phyloP scores from a whole-genome alignment of 2,797 vertebrate genomes.

The Takifugu rubripes region DNA sequence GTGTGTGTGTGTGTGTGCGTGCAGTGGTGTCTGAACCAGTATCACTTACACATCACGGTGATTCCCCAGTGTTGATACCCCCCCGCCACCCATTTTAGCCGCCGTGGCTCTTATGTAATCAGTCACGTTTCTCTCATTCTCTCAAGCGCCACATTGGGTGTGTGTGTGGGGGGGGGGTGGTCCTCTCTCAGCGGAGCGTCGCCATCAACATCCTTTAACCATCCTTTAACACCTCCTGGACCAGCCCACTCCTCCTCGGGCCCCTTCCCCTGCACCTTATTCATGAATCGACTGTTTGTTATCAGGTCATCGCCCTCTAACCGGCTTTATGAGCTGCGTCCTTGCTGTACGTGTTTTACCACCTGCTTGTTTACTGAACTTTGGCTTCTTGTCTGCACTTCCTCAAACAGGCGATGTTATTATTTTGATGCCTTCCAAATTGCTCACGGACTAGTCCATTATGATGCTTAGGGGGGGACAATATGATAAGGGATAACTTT shows the following conservation, averaged over 20 bases:
- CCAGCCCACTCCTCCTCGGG: neutral
- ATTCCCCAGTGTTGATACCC: constrained; percentile 53
- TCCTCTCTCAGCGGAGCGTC: too few relatives aligned
- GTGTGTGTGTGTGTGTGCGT: constrained; percentile 2
- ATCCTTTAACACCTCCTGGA: neutral
- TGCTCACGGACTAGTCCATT: too few relatives aligned
- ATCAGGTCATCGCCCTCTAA: neutral
- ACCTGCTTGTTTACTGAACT: neutral
- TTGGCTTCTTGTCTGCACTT: neutral
- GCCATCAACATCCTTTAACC: neutral
- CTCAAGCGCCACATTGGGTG: constrained; percentile 22
- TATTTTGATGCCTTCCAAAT: too few relatives aligned
- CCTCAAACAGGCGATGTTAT: neutral
- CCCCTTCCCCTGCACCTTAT: neutral
- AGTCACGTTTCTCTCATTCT: constrained; percentile 48
- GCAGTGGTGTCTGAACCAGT: constrained; percentile 25
- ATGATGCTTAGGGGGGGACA: too few relatives aligned
- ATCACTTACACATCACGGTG: constrained; percentile 55
- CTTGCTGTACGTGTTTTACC: neutral
- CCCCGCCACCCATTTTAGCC: constrained; percentile 57
- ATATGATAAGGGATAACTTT: too few relatives aligned
- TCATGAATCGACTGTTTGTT: neutral
- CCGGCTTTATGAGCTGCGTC: neutral
- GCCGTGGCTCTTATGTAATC: constrained; percentile 49
- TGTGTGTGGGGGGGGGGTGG: too few relatives aligned